Percentiles rank a stretch among this genome's conserved stretches.
These are phyloP conservation scores for Verasper variegatus DNA, from an alignment of 2,113 vertebrate genomes.

Conservation along the genomic window DNA sequence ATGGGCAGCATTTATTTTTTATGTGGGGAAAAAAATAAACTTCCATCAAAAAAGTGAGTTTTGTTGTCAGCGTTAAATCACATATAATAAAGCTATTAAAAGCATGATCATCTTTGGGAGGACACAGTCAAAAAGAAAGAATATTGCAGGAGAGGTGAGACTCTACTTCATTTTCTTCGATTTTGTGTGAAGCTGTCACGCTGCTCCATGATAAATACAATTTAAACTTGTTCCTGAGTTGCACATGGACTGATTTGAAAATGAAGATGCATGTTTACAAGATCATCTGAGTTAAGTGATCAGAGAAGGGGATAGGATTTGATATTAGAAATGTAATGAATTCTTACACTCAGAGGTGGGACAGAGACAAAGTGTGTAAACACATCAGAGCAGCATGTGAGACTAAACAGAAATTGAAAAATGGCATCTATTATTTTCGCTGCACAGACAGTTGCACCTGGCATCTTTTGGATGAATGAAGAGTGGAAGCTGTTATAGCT, in stretches of 20 bases:
- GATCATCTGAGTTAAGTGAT: not conserved
- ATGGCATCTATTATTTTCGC: constrained; percentile 16
- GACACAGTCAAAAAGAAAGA: too few relatives aligned
- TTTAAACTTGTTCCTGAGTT: not conserved
- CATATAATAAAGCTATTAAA: too few relatives aligned
- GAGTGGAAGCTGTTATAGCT: too few relatives aligned
- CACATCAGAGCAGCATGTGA: not conserved
- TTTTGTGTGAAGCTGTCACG: not conserved
- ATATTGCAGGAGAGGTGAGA: too few relatives aligned
- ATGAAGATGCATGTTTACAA: not conserved
- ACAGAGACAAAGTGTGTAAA: not conserved
- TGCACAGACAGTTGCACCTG: constrained; percentile 13
- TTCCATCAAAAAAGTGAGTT: too few relatives aligned
- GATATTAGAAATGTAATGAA: constrained; percentile 17
- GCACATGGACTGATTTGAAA: not conserved
- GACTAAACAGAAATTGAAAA: constrained; percentile 15
- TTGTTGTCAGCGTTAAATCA: too few relatives aligned
- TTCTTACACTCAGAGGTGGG: not conserved
- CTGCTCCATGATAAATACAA: not conserved
- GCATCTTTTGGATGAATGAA: not conserved
- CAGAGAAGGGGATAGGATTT: constrained; percentile 11
- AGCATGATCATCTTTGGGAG: too few relatives aligned
- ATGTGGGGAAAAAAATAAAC: too few relatives aligned
- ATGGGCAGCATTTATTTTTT: not conserved
- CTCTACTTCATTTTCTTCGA: not conserved